Base-by-base conservation (phyloP, 2,888 invertebrate species). In the Schrankia costaestrigalis region DNA sequence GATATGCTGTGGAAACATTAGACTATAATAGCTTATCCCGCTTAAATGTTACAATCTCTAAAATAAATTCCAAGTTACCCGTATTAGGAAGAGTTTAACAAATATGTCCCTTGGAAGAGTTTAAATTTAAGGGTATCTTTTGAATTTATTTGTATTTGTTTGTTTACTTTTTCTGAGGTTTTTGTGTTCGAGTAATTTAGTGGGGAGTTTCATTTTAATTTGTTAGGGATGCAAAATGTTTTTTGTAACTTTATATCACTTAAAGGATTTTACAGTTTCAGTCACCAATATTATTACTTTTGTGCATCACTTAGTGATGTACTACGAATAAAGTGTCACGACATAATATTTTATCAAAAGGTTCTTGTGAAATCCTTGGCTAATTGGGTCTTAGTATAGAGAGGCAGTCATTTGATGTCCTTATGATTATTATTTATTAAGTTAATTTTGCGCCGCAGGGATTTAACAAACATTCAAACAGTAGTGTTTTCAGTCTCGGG, bases 11-110 rank as follows among this genome's bases (percentile, higher is more conserved):
- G 29, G 35, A 37, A 45, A 48, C 37, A 45, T 41, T 44, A 31
- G 25, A 31, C 31, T 30, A 29, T 28, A 31, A 48, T 41, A 39
- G 37, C 45, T 55, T 55, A 48, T 37, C 46, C 50, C 44, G 36
- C 47, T 55, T 49, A 60, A 48, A 41, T 51, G 61, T 52, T 50
- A 46, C 47, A 41, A 50, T 55, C 49, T 26, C 43, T 44, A 31
- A 47, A 59, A 62, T 66, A 61, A 57, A 61, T 58, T 49, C 41
- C 10, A 46, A 54, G 44, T 47, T 48, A 40, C 41, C 46, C 47
- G 43, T 52, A 44, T 56, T 46, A 46, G 19, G 31, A 35, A 31
- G n/a, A 47, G 45, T 47, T 52, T 55, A 51, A 18, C 42, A 48
- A 61, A 58, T 47, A 43, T 36, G 49, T 49, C 56, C 42, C 49